Conservation (phyloP, 2,888 invertebrate species). For the Beris morrisii region DNA sequence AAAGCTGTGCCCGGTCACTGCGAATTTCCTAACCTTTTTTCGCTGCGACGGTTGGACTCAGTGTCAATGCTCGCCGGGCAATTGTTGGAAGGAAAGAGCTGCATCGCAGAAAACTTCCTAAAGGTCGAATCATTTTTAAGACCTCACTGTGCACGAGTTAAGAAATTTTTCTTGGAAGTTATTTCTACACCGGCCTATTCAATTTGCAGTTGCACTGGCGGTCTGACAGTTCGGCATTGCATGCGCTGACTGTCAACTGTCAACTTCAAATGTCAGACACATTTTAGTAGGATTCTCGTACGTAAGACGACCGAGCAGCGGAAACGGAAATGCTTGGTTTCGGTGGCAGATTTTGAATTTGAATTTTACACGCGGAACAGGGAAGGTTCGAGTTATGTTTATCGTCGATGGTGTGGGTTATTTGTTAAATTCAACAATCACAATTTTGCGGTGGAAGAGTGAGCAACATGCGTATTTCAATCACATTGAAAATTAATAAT, state of each 20-base stretch:
- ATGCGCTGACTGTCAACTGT: too few species aligned
- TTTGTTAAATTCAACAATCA: too few species aligned
- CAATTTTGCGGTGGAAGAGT: too few species aligned
- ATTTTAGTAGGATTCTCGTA: neutral
- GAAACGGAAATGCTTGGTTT: too few species aligned
- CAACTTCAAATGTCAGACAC: neutral
- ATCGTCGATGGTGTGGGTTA: too few species aligned
- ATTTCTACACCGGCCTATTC: neutral
- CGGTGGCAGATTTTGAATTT: too few species aligned
- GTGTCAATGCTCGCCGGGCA: neutral
- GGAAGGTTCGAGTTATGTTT: too few species aligned
- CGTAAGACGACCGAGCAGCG: too few species aligned
- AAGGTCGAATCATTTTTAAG: slow-evolving; percentile 10
- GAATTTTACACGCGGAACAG: too few species aligned
- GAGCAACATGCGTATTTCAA: too few species aligned
- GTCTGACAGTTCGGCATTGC: slow-evolving; percentile 7
- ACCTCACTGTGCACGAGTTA: too few species aligned
- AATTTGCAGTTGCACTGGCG: neutral
- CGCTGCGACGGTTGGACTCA: neutral
- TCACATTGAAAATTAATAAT: too few species aligned
- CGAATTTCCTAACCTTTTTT: slow-evolving; percentile 13
- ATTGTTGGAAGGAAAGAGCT: neutral
- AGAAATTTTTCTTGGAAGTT: neutral
- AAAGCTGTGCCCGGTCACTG: neutral
- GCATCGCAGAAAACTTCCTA: slow-evolving; percentile 3